phyloP scores from a whole-genome alignment of 2,797 vertebrate genomes.

The Poliocrania exsul region DNA sequence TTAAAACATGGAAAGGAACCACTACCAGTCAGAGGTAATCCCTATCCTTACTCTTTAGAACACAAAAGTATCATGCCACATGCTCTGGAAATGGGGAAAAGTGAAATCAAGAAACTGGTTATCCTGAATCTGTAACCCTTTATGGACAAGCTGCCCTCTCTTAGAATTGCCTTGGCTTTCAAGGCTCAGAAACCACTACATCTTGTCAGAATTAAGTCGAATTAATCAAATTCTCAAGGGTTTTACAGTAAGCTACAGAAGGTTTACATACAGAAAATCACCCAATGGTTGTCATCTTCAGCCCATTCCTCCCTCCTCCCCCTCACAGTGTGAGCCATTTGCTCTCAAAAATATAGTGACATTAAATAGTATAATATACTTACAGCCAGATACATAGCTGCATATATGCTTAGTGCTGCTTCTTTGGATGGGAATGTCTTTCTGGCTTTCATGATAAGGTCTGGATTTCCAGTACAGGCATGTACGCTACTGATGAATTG shows the following conservation, averaged over 20 bases:
- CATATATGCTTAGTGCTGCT: slow-evolving; percentile 93
- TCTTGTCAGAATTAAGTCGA: background rate
- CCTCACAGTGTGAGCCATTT: background rate
- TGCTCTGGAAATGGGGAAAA: background rate
- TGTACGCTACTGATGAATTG: slow-evolving; percentile 95
- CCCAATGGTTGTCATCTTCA: background rate
- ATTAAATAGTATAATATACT: slow-evolving; percentile 71
- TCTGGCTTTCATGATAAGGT: slow-evolving; percentile 90
- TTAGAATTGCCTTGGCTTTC: background rate
- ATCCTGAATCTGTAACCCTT: background rate
- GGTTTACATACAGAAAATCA: background rate
- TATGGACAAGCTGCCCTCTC: background rate
- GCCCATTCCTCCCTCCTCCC: slow-evolving; percentile 10
- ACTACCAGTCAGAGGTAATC: background rate
- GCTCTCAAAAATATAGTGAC: background rate
- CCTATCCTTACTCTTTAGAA: background rate
- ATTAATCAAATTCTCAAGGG: background rate
- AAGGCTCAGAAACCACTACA: background rate
- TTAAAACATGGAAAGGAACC: background rate
- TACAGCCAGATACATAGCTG: slow-evolving; percentile 94
- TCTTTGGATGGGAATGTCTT: slow-evolving; percentile 99
- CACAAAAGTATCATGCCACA: background rate
- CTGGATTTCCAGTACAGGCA: slow-evolving; percentile 93
- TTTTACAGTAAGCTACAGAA: background rate
- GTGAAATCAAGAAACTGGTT: background rate